Evolutionary conservation across 2,888 invertebrate species (phyloP), one percentile per base, ranked within the genome.

Genomic region (Blastobasis lacticolella): DNA sequence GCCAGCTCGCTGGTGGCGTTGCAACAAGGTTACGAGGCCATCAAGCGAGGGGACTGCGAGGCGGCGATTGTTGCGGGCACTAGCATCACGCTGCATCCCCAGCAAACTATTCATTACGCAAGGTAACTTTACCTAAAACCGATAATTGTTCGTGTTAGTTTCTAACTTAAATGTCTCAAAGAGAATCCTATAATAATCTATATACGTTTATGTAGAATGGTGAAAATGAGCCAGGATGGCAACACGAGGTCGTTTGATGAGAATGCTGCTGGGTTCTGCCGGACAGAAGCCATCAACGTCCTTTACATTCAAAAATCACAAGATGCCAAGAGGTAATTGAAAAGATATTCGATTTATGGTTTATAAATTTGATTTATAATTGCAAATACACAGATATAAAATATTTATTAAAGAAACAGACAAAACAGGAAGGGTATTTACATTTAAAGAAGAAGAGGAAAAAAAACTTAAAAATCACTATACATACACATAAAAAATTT

Each of bases 241-340:
- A 90, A 90, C 58, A 97, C 97, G 64, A 95, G 94, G 66, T 93
- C 94, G 0, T 98, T 98, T 72, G 97, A 98, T 75, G 90, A 91
- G 49, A 86, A 91, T 50, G 94, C 93, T 3, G 88, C 92, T 63
- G 96, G 96, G 0, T 95, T 94, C 63, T 92, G 91, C 0, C 90
- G 94, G 49, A 92, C 94, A 44, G 96, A 96, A 75, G 91, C 93
- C 0, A 76, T 94, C 6, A 90, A 89, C 46, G 90, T 91, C 0
- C 59, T 95, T 6, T 91, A 92, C 53, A 70, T 96, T 5, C 95
- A 96, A 73, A 93, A 90, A 63, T 89, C 88, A 37, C 83, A 89
- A 46, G 78, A 89, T 63, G 92, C 93, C 0, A 83, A 90, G 37
- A 86, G 83, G 81, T 81, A 61, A 40, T 43, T 23, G 23, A 23